phyloP scores from a whole-genome alignment of 2,113 vertebrate species.

The Sclerurus mexicanus region DNA sequence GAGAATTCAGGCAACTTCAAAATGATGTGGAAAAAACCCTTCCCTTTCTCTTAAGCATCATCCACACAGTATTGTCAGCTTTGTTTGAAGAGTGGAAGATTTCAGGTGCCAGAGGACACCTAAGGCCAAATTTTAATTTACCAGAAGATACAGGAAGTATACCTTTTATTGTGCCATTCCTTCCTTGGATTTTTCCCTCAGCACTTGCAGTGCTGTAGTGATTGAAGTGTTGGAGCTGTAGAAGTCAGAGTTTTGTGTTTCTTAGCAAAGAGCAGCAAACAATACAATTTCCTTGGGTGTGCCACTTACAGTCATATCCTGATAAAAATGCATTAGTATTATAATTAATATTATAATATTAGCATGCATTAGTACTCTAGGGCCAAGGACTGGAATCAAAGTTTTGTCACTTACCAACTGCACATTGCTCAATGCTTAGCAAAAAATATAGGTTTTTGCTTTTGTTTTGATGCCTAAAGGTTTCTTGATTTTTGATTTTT shows the following conservation, averaged over 20 bases:
- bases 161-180: neutral
- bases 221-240: neutral
- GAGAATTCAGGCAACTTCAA: neutral
- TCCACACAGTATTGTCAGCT: neutral
- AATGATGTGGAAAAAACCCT: neutral
- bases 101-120: neutral
- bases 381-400: neutral
- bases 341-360: too few relatives aligned
- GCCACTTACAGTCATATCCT: neutral
- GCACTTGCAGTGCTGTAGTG: neutral
- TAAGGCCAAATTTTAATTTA: neutral
- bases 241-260: neutral
- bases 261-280: neutral
- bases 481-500: too few relatives aligned
- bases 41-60: rapidly evolving
- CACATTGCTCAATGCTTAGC: neutral
- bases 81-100: neutral
- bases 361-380: neutral
- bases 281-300: neutral
- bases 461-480: neutral
- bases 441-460: neutral
- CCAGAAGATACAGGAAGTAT: neutral
- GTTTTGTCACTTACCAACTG: neutral
- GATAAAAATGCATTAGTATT: neutral
- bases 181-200: neutral